phyloP scores from a whole-genome alignment of 2,888 invertebrate species.

The Cataglyphis rosenhaueri region DNA sequence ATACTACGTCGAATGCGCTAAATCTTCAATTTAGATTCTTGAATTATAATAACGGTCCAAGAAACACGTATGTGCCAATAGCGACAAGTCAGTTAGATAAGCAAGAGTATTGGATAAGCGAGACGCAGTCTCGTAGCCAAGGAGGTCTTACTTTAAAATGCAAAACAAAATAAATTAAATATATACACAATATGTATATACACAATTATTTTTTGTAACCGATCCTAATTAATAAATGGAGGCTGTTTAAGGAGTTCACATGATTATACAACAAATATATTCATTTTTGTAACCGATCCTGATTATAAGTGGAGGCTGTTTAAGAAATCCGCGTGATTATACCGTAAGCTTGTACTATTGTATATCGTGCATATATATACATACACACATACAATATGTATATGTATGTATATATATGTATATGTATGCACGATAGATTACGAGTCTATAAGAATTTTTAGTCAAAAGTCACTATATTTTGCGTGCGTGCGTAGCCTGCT shows the following conservation, averaged over 20 bases:
- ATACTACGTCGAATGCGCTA: conserved; percentile 2
- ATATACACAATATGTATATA: conserved; percentile 52
- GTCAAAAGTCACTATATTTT: conserved; percentile 72
- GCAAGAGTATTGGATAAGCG: conserved; percentile 54
- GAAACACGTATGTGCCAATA: conserved; percentile 83
- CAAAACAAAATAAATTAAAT: conserved; percentile 42
- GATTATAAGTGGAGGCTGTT: conserved; percentile 52
- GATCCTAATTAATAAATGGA: conserved; percentile 57
- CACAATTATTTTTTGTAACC: conserved; percentile 75
- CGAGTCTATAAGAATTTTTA: conserved; percentile 55
- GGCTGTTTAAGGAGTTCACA: conserved; percentile 48
- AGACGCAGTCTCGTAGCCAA: conserved; percentile 59
- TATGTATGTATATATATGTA: conserved; percentile 24
- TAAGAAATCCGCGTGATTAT: conserved; percentile 47
- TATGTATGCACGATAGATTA: conserved; percentile 37
- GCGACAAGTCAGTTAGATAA: conserved; percentile 73
- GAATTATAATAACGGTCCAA: conserved; percentile 81
- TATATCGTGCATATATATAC: conserved; percentile 11
- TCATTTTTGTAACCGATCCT: conserved; percentile 71
- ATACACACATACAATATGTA: conserved; percentile 2
- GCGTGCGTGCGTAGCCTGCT: conserved; percentile 72
- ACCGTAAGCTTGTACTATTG: conserved; percentile 40
- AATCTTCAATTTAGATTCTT: conserved; percentile 45
- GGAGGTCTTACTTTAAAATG: conserved; percentile 59
- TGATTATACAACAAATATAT: conserved; percentile 15